Conservation (phyloP, 2,888 invertebrate genomes). For the Taphrorychus bicolor region DNA sequence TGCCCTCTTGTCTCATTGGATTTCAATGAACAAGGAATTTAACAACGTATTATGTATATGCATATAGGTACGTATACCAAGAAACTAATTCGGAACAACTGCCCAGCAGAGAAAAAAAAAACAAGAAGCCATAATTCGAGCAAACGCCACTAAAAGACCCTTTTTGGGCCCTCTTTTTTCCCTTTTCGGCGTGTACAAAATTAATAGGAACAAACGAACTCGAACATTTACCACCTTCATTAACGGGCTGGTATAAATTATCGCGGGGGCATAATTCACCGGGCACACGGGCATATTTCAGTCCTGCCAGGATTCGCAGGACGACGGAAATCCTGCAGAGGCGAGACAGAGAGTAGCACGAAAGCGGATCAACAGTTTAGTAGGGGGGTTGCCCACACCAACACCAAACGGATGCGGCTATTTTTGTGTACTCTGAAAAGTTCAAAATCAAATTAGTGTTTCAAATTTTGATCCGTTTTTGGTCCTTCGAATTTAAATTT, state of each 20-base stretch:
- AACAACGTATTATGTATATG: too few relatives aligned
- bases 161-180: slow-evolving; percentile 16
- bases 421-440: too few relatives aligned
- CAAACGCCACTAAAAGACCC: slow-evolving; percentile 18
- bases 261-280: slow-evolving; percentile 56
- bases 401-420: too few relatives aligned
- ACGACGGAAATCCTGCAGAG: slow-evolving; percentile 6
- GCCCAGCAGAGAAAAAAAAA: slow-evolving; percentile 10
- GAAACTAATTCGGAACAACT: not conserved
- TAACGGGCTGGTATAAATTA: slow-evolving; percentile 57
- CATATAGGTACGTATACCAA: too few relatives aligned
- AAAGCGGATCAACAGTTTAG: not conserved
- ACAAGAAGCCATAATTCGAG: slow-evolving; percentile 16
- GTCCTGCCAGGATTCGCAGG: slow-evolving; percentile 40
- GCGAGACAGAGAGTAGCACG: not conserved
- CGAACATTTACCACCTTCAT: slow-evolving; percentile 58
- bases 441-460: too few relatives aligned
- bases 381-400: too few relatives aligned
- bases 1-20: too few relatives aligned
- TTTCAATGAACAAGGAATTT: too few relatives aligned
- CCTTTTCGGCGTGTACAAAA: slow-evolving; percentile 47
- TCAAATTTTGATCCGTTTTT: too few relatives aligned
- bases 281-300: slow-evolving; percentile 56
- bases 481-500: too few relatives aligned
- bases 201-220: slow-evolving; percentile 54